Percentiles rank a stretch among this genome's conserved stretches.
Evolutionary conservation across 2,113 vertebrate species (phyloP).

Genomic region (Felis chaus): DNA sequence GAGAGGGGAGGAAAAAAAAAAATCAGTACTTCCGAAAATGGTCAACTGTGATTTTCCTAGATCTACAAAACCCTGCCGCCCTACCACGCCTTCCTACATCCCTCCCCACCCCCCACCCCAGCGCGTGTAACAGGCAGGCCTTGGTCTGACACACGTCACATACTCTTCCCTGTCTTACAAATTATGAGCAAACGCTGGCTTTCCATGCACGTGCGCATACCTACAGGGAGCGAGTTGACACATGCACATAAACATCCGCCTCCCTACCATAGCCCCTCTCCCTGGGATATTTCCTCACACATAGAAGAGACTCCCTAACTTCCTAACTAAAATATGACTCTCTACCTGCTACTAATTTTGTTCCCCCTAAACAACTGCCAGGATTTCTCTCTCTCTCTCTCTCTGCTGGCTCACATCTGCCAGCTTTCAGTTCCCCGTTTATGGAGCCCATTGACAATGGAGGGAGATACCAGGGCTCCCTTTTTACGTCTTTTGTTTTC

Average conservation of each 20-base stretch:
- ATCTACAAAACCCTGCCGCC: background rate
- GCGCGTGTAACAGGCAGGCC: fast-evolving
- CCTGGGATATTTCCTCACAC: background rate
- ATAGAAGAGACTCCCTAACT: background rate
- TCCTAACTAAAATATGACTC: background rate
- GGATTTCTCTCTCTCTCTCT: background rate
- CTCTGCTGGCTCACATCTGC: background rate
- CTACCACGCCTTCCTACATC: fast-evolving
- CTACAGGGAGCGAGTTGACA: background rate
- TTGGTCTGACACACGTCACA: background rate
- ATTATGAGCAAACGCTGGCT: fast-evolving
- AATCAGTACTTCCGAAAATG: background rate
- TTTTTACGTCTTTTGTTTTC: background rate
- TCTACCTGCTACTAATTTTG: conserved; percentile 32
- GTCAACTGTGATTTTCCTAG: background rate
- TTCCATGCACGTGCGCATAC: fast-evolving
- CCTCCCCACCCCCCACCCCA: no score
- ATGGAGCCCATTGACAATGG: background rate
- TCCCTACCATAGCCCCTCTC: background rate
- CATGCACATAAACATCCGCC: fast-evolving
- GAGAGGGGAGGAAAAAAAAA: fast-evolving
- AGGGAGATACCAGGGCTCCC: background rate
- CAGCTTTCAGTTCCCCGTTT: background rate
- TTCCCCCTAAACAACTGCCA: background rate
- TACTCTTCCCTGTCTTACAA: background rate